These are phyloP conservation scores for Lindbergichthys nudifrons DNA, from an alignment of 2,797 vertebrate genomes.

Conservation along the genomic window DNA sequence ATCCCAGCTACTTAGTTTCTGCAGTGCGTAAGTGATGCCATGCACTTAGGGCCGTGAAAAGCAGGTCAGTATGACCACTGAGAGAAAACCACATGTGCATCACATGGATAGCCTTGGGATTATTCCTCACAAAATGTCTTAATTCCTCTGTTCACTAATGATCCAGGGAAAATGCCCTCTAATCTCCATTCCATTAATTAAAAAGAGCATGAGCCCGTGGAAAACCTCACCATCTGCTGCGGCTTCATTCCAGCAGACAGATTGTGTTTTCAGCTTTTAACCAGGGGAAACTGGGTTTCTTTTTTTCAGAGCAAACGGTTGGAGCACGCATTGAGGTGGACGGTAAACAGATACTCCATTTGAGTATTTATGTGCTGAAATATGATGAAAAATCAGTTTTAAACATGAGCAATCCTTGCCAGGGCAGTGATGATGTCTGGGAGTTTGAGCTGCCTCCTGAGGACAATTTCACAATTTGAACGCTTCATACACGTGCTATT, in stretches of 20 bases:
- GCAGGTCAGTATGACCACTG: constrained; percentile 82
- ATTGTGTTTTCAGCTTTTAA: constrained; percentile 81
- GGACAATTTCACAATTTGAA: constrained; percentile 37
- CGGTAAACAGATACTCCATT: constrained; percentile 63
- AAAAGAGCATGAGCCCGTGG: constrained; percentile 85
- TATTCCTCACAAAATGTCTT: constrained; percentile 88
- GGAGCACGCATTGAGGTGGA: constrained; percentile 53
- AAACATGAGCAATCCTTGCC: constrained; percentile 27
- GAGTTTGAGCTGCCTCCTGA: constrained; percentile 30
- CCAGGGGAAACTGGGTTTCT: constrained; percentile 60
- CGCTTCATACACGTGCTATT: constrained; percentile 22
- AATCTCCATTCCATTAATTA: constrained; percentile 89
- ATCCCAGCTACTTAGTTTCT: constrained; percentile 80
- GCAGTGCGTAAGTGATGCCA: constrained; percentile 77
- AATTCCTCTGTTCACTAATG: constrained; percentile 89
- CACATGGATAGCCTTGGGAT: constrained; percentile 83
- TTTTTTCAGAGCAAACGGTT: constrained; percentile 59
- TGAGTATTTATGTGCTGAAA: constrained; percentile 39
- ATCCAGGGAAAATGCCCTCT: constrained; percentile 85
- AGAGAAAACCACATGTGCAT: constrained; percentile 81
- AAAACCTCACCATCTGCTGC: constrained; percentile 85
- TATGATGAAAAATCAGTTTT: constrained; percentile 41
- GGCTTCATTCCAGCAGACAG: constrained; percentile 81
- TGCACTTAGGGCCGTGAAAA: constrained; percentile 84
- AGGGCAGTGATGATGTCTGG: constrained; percentile 21